phyloP scores from a whole-genome alignment of 2,113 vertebrate species.

The Eira barbara region DNA sequence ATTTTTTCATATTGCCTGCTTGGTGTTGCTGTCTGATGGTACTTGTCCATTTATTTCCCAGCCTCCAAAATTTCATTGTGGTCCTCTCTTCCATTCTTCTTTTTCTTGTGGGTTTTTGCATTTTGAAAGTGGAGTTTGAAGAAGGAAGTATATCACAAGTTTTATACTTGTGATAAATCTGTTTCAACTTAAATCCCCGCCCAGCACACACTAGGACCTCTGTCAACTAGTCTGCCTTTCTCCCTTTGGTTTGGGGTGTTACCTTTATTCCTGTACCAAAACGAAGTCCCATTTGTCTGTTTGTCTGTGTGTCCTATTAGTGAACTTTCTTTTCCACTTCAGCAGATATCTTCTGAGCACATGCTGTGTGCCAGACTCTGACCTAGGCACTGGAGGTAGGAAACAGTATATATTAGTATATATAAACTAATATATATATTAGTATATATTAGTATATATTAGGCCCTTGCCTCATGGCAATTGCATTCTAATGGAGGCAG shows the following conservation, averaged over 20 bases:
- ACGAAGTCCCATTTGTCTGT: not conserved
- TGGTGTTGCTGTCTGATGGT: not conserved
- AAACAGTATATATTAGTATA: not conserved
- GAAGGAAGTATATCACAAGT: not conserved
- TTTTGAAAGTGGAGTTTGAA: constrained; percentile 9
- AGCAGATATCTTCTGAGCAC: not conserved
- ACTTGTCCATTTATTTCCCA: not conserved
- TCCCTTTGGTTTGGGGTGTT: not conserved
- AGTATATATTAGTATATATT: not conserved
- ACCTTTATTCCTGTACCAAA: not conserved
- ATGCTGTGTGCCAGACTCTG: not conserved
- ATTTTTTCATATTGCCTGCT: not conserved
- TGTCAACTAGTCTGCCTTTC: not conserved
- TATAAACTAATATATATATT: no score
- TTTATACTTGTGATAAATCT: not conserved
- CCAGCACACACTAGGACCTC: no score
- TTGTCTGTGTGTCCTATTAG: not conserved
- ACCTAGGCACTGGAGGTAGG: not conserved
- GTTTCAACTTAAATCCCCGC: not conserved
- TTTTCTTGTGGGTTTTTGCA: not conserved
- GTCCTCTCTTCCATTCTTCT: not conserved
- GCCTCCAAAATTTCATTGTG: not conserved
- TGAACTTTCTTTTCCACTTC: not conserved
- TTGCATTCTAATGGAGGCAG: not conserved
- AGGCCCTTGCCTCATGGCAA: not conserved